Base-by-base conservation (phyloP, 2,113 vertebrate species). In the Sarotherodon lohbergeri region DNA sequence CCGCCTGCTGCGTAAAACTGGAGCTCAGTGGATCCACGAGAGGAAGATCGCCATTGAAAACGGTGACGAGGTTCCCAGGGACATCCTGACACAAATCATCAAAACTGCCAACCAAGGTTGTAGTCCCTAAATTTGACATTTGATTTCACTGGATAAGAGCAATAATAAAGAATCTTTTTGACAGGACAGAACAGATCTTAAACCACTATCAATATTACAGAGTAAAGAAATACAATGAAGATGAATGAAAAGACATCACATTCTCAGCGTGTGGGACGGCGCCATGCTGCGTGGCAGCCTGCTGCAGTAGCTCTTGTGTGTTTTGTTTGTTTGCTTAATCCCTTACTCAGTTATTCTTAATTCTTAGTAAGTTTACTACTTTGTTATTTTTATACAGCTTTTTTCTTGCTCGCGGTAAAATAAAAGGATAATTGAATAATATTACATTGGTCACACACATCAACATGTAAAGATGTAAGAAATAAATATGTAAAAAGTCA, bases 1-100 rank as follows among this genome's bases (percentile, higher is more conserved):
- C 68, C 92, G 46, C 36, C 93, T 99, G 2, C 95, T 99, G 81
- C 97, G 98, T 17, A 89, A 14, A 24, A 97, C 97, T 4, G 98
- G 97, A 46, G 96, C 96, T 80, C 90, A 97, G 82, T 98, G 98
- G 95, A 95, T 99, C 43, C 82, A 96, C 6, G 63, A 90, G 5
- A 96, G 98, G 85, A 97, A 94, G 34, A 93, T 94, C 34, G 97
- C 97, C 57, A 94, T 99, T 12, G 84, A 87, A 89, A 95, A 94
- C 0, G 97, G 96, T 1, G 98, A 97, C 6, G 96, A 97, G 1
- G 93, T 95, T 2, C 96, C 97, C 0, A 76, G 95, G 1, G 98
- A 99, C 93, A 98, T 99, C 86, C 97, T 99, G 22, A 98, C 97
- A 0, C 97, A 98, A 89, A 98, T 99, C 54, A 96, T 99, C 90